Evolutionary conservation across 2,888 invertebrate species (phyloP).

Genomic region (Rotaria magnacalcarata): DNA sequence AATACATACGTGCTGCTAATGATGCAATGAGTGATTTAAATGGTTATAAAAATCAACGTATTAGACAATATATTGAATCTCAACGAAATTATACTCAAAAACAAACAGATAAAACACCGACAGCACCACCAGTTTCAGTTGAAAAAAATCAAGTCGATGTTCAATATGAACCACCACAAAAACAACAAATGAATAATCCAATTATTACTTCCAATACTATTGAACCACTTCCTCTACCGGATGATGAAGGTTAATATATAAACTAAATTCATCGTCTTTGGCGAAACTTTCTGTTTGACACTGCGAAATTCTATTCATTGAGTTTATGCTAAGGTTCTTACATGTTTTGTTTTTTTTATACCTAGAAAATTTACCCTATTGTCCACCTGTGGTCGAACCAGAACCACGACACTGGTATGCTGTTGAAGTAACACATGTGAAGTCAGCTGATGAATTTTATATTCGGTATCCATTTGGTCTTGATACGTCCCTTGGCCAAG

Average conservation of each 20-base stretch:
- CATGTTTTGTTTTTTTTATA: background rate
- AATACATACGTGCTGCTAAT: conserved; percentile 20
- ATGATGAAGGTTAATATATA: background rate
- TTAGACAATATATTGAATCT: conserved; percentile 30
- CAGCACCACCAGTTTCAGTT: background rate
- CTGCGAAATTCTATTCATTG: no score
- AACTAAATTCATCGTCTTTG: background rate
- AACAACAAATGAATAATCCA: background rate
- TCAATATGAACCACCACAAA: conserved; percentile 8
- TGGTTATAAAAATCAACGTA: conserved; percentile 4
- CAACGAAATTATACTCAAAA: background rate
- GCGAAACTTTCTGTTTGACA: no score
- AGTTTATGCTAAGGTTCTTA: no score
- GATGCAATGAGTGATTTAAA: conserved; percentile 6
- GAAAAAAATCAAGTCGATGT: background rate
- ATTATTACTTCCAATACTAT: background rate
- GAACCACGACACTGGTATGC: conserved; percentile 51
- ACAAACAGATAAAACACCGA: background rate
- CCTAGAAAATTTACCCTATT: background rate
- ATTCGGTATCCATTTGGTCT: conserved; percentile 54
- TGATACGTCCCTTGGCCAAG: conserved; percentile 25
- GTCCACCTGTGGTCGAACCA: conserved; percentile 48
- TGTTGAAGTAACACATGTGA: conserved; percentile 53
- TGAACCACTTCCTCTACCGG: background rate
- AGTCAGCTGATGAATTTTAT: conserved; percentile 55